Evolutionary conservation across 2,888 invertebrate genomes (phyloP).

Genomic region (Neelides folsomi): DNA sequence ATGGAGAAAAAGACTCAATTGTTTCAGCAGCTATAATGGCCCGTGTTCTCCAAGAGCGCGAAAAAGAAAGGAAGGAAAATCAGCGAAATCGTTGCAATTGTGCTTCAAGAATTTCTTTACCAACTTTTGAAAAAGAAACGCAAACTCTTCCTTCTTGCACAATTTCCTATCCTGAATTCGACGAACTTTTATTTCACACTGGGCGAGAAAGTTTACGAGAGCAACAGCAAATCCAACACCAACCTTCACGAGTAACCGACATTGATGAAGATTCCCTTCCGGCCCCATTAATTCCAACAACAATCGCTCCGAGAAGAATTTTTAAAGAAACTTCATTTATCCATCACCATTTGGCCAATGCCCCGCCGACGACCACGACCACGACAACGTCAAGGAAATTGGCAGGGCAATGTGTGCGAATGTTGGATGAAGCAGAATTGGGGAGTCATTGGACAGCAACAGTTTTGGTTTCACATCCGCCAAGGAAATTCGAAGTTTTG

Average conservation of each 20-base stretch:
- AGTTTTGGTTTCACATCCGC: constrained; percentile 27
- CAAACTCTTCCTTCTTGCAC: constrained; percentile 31
- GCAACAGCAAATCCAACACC: background rate
- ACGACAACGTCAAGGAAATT: constrained; percentile 12
- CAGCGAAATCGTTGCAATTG: constrained; percentile 26
- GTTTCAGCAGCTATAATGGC: constrained; percentile 82
- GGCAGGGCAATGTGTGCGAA: constrained; percentile 13
- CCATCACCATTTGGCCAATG: constrained; percentile 17
- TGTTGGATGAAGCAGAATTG: constrained; percentile 2
- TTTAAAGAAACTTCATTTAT: constrained; percentile 10
- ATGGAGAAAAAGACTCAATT: constrained; percentile 44
- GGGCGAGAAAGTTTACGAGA: constrained; percentile 9
- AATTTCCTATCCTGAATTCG: constrained; percentile 30
- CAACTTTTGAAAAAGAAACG: constrained; percentile 20
- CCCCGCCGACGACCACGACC: constrained; percentile 19
- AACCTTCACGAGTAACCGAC: constrained; percentile 3
- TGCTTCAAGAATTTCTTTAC: constrained; percentile 24
- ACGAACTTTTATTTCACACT: constrained; percentile 15
- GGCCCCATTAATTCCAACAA: constrained; percentile 9
- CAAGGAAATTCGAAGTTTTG: constrained; percentile 10
- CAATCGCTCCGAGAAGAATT: constrained; percentile 7
- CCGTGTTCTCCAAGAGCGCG: constrained; percentile 75
- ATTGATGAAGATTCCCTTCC: constrained; percentile 5
- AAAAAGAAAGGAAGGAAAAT: constrained; percentile 49
- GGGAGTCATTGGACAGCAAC: constrained; percentile 26